These are phyloP conservation scores for Arenicola marina DNA, from an alignment of 2,888 invertebrate species.

Conservation along the genomic window DNA sequence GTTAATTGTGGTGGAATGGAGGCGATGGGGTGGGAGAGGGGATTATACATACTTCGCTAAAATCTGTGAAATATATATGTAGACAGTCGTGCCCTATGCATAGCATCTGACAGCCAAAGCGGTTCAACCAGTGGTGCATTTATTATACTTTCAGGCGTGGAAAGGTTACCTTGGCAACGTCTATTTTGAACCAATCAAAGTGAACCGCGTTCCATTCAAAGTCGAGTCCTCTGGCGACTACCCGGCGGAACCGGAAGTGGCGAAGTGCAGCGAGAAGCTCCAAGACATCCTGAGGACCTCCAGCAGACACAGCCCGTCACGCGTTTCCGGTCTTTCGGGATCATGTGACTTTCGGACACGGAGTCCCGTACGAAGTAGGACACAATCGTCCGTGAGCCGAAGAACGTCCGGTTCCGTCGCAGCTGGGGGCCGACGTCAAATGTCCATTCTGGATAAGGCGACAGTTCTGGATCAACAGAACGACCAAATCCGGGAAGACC, in stretches of 20 bases:
- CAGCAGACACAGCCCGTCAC: not conserved
- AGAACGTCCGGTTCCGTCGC: not conserved
- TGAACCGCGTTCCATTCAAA: slow-evolving; percentile 30
- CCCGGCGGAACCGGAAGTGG: not conserved
- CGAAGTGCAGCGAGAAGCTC: slow-evolving; percentile 6
- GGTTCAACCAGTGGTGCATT: too few relatives aligned
- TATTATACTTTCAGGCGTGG: too few relatives aligned
- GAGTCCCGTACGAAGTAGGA: not conserved
- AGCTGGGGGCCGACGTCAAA: slow-evolving; percentile 17
- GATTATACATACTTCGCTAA: too few relatives aligned
- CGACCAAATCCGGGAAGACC: slow-evolving; percentile 40
- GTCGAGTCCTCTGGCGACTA: not conserved
- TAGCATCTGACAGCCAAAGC: too few relatives aligned
- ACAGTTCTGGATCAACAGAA: slow-evolving; percentile 38
- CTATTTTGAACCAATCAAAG: slow-evolving; percentile 56
- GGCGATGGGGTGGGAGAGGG: too few relatives aligned
- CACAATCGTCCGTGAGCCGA: not conserved
- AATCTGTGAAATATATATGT: too few relatives aligned
- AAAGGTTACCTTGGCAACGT: slow-evolving; percentile 58
- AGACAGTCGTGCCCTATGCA: too few relatives aligned
- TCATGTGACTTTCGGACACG: too few relatives aligned
- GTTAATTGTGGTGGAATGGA: too few relatives aligned
- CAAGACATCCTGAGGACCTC: slow-evolving; percentile 8
- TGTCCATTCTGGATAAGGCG: slow-evolving; percentile 44
- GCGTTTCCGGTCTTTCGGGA: not conserved